Evolutionary conservation across 2,888 invertebrate species (phyloP).

Genomic region (Rhynchonema sp.): DNA sequence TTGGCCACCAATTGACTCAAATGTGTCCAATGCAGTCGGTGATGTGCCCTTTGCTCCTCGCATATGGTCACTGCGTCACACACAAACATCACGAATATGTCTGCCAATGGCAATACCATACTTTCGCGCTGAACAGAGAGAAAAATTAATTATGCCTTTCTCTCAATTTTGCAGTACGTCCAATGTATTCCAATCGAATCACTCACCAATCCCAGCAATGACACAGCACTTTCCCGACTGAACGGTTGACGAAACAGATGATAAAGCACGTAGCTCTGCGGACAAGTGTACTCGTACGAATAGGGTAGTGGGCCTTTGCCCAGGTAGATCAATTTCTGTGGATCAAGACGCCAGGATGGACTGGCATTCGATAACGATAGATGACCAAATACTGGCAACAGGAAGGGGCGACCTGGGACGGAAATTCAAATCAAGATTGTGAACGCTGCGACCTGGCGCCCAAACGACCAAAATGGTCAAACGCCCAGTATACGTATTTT

Average conservation of each 20-base stretch:
- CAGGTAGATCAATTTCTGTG: constrained; percentile 24
- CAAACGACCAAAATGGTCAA: too few relatives aligned
- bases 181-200: background rate
- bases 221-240: background rate
- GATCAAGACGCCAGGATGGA: background rate
- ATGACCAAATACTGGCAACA: constrained; percentile 78
- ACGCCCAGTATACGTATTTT: too few relatives aligned
- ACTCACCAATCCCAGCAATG: background rate
- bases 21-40: constrained; percentile 50
- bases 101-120: background rate
- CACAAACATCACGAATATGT: background rate
- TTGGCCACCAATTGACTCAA: constrained; percentile 81
- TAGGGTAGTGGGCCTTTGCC: constrained; percentile 63
- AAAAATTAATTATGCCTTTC: background rate
- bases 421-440: background rate
- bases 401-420: constrained; percentile 47
- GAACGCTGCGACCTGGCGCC: background rate
- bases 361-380: constrained; percentile 49
- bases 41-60: constrained; percentile 14
- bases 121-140: background rate
- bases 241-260: constrained; percentile 4
- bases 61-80: constrained; percentile 14
- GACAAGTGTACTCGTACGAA: constrained; percentile 31
- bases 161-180: background rate
- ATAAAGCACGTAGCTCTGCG: constrained; percentile 5